phyloP scores from a whole-genome alignment of 2,113 vertebrate species.

The Chaenocephalus aceratus region DNA sequence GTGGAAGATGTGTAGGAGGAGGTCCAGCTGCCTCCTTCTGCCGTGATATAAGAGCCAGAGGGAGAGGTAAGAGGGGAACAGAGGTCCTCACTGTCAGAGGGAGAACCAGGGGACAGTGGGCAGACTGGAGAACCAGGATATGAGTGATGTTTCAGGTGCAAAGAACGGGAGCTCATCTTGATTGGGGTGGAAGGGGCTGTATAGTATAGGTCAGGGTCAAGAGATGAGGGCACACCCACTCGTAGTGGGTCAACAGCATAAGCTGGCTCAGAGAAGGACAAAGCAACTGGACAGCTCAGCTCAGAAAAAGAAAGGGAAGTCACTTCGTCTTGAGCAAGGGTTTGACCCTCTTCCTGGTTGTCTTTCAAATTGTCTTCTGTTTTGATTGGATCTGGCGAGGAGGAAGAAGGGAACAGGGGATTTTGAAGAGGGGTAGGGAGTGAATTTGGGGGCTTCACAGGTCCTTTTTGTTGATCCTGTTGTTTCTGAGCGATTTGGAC shows the following conservation, averaged over 20 bases:
- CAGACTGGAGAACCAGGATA: slow-evolving; percentile 79
- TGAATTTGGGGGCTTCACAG: slow-evolving; percentile 37
- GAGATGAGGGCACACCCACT: slow-evolving; percentile 75
- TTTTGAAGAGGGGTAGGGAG: slow-evolving; percentile 42
- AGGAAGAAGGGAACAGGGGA: slow-evolving; percentile 35
- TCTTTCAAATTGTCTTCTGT: slow-evolving; percentile 62
- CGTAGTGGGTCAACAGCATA: slow-evolving; percentile 82
- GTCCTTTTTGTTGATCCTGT: slow-evolving; percentile 64
- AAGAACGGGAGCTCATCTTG: slow-evolving; percentile 77
- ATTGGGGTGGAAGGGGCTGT: slow-evolving; percentile 94
- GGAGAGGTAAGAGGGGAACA: slow-evolving; percentile 92
- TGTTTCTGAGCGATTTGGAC: slow-evolving; percentile 25
- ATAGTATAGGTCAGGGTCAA: slow-evolving; percentile 91
- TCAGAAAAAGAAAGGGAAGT: slow-evolving; percentile 87
- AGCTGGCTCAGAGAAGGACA: slow-evolving; percentile 84
- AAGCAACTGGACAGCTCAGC: slow-evolving; percentile 78
- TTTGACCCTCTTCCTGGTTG: slow-evolving; percentile 62
- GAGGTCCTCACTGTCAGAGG: slow-evolving; percentile 85
- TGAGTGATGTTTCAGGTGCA: slow-evolving; percentile 79
- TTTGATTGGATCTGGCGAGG: slow-evolving; percentile 58
- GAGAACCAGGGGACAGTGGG: slow-evolving; percentile 80
- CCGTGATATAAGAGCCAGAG: slow-evolving; percentile 95
- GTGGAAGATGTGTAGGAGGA: slow-evolving; percentile 90
- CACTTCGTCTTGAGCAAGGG: slow-evolving; percentile 89
- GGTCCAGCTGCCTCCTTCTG: slow-evolving; percentile 93